These are phyloP conservation scores for Synanthedon vespiformis DNA, from an alignment of 2,888 invertebrate genomes.

Conservation along the genomic window DNA sequence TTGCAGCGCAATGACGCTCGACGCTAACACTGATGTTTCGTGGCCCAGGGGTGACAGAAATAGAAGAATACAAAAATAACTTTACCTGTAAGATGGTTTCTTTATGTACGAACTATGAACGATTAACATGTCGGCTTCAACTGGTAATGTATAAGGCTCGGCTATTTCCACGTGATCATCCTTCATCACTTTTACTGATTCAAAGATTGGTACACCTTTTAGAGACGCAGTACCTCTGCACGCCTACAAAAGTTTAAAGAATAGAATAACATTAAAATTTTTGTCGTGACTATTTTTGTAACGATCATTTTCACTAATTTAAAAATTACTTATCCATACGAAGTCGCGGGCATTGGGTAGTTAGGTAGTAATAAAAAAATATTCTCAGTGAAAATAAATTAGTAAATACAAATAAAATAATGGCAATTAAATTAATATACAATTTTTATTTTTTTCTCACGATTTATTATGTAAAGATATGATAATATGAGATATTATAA, in stretches of 20 bases:
- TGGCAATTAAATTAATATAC: too few relatives aligned
- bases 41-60: too few relatives aligned
- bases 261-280: neutral
- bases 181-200: conserved; percentile 19
- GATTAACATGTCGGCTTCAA: conserved; percentile 44
- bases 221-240: conserved; percentile 37
- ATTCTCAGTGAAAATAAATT: too few relatives aligned
- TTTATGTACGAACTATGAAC: conserved; percentile 49
- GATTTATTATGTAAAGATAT: too few relatives aligned
- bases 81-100: conserved; percentile 39
- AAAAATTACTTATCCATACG: neutral
- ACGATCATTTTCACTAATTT: neutral
- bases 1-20: too few relatives aligned
- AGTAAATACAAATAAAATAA: too few relatives aligned
- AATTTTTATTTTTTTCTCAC: too few relatives aligned
- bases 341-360: too few relatives aligned
- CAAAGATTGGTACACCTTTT: conserved; percentile 21
- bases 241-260: conserved; percentile 27
- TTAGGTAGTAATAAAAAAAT: too few relatives aligned
- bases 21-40: too few relatives aligned
- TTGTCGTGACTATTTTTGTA: too few relatives aligned
- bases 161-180: conserved; percentile 28
- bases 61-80: neutral
- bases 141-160: conserved; percentile 44
- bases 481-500: too few relatives aligned